Conservation (phyloP, 2,113 vertebrate genomes). For the Nettapus auritus region DNA sequence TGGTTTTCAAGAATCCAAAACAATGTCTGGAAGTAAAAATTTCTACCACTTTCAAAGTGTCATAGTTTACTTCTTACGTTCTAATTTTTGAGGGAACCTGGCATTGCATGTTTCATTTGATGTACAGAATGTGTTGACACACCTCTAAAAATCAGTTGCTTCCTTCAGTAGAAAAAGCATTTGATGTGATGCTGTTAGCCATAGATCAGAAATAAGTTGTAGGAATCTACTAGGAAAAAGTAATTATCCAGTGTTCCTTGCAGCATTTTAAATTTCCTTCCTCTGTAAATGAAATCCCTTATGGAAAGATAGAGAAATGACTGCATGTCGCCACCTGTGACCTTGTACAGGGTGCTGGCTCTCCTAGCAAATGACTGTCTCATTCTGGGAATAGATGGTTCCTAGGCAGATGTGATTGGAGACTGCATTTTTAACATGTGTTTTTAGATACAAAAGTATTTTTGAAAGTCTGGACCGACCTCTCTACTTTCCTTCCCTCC, state of each 20-base stretch:
- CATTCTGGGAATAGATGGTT: neutral
- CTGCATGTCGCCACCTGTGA: neutral
- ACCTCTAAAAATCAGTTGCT: neutral
- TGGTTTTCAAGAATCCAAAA: neutral
- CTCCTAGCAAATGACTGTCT: accelerated
- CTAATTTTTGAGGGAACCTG: neutral
- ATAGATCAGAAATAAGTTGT: neutral
- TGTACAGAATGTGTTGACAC: neutral
- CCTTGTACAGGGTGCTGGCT: neutral
- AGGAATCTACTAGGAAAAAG: neutral
- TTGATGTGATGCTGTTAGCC: neutral
- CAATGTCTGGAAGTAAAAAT: neutral
- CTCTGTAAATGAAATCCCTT: neutral
- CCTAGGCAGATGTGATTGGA: neutral
- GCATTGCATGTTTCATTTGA: neutral
- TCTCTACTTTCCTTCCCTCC: too few relatives aligned
- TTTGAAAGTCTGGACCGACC: neutral
- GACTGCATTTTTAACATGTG: neutral
- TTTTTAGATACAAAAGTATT: neutral
- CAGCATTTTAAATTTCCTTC: neutral
- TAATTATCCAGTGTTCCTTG: neutral
- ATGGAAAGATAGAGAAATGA: neutral
- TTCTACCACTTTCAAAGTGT: neutral
- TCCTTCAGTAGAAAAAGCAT: neutral
- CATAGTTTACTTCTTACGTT: neutral